A percentile compares a stretch with the other conserved stretches of the same genome.
Evolutionary conservation across 2,888 invertebrate species (phyloP).

Genomic region (Pyrgus malvae): DNA sequence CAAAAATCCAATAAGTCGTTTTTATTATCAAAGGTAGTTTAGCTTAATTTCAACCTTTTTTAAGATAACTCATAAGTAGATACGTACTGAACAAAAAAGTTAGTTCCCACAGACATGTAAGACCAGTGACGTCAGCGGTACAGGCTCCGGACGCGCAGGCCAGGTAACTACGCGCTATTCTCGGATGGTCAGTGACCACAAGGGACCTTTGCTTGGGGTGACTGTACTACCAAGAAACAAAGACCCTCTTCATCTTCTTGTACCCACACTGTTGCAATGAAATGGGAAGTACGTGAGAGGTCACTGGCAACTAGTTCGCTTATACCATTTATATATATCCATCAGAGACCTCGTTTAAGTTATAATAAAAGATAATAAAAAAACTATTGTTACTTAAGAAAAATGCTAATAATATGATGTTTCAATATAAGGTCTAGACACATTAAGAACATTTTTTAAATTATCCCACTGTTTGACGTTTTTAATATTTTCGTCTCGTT

Average conservation of each 20-base stretch:
- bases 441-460: too few relatives aligned
- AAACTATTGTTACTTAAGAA: too few relatives aligned
- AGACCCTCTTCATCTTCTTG: slow-evolving; percentile 40
- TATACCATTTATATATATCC: neutral
- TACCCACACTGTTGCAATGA: slow-evolving; percentile 32
- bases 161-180: slow-evolving; percentile 71
- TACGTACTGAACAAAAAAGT: neutral
- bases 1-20: too few relatives aligned
- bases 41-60: too few relatives aligned
- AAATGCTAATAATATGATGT: too few relatives aligned
- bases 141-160: slow-evolving; percentile 45
- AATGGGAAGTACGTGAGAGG: slow-evolving; percentile 40
- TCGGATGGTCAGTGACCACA: slow-evolving; percentile 78
- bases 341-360: neutral
- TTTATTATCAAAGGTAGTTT: too few relatives aligned
- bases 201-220: slow-evolving; percentile 74
- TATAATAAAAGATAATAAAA: neutral
- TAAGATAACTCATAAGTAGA: too few relatives aligned
- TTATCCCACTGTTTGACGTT: too few relatives aligned
- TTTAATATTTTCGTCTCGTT: too few relatives aligned
- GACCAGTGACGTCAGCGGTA: slow-evolving; percentile 60
- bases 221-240: slow-evolving; percentile 63
- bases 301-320: slow-evolving; percentile 36
- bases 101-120: slow-evolving; percentile 12
- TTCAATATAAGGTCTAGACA: too few relatives aligned